Percentiles rank a stretch among this genome's conserved stretches.
Evolutionary conservation across 2,797 vertebrate species (phyloP).

Genomic region (Caiman crocodilus): DNA sequence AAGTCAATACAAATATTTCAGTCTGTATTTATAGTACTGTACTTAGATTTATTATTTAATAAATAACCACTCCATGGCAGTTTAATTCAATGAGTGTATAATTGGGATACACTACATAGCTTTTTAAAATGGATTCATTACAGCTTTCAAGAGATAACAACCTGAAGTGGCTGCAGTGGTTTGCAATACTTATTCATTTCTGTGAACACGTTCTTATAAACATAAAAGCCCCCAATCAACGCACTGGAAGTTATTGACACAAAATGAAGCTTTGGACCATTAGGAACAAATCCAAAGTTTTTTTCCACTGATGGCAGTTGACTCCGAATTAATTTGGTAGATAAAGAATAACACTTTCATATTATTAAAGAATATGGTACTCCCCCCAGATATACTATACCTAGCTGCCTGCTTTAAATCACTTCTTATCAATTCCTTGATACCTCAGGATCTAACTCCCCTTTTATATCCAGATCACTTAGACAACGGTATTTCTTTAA

Average conservation of each 20-base stretch:
- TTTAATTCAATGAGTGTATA: not conserved
- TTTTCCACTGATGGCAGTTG: not conserved
- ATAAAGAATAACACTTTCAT: not conserved
- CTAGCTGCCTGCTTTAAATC: not conserved
- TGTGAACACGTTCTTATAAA: not conserved
- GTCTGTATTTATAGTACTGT: not conserved
- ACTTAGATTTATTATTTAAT: not conserved
- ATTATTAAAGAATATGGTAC: not conserved
- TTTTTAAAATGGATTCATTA: not conserved
- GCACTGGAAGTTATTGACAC: not conserved
- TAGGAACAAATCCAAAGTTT: not conserved
- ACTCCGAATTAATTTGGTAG: not conserved
- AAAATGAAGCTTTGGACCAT: not conserved
- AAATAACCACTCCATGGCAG: not conserved
- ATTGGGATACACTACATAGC: not conserved
- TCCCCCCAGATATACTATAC: not conserved
- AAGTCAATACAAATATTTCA: not conserved
- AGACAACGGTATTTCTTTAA: not conserved
- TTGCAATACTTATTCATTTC: not conserved
- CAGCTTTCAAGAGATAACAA: not conserved
- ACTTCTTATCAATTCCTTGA: not conserved
- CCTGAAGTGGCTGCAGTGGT: not conserved
- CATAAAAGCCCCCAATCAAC: not conserved
- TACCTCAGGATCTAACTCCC: not conserved
- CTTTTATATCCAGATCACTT: not conserved